These are phyloP conservation scores for Arbacia lixula DNA, from an alignment of 53 echinoderm and acorn worm genomes.

Conservation along the genomic window DNA sequence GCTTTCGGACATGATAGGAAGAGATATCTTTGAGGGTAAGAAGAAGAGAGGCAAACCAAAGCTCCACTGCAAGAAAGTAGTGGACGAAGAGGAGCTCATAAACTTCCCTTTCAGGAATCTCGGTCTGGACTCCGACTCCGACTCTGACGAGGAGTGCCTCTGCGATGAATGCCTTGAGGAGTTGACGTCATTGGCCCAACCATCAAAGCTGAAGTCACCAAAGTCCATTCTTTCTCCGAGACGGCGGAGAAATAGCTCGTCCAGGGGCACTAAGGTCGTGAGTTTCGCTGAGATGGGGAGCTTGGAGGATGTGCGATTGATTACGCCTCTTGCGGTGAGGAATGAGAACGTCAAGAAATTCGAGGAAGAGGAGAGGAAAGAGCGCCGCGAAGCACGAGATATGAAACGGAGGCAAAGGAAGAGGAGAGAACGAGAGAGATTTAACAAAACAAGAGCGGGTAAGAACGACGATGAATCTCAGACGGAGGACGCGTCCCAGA, in stretches of 20 bases:
- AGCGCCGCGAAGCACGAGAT: not conserved
- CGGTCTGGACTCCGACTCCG: not conserved
- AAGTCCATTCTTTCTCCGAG: constrained; percentile 36
- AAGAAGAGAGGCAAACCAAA: not conserved
- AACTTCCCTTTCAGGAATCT: constrained; percentile 16
- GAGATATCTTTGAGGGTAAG: not conserved
- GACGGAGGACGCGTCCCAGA: not conserved
- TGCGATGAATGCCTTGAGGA: constrained; percentile 19
- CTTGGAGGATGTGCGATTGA: constrained; percentile 28
- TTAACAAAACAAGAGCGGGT: too few relatives aligned
- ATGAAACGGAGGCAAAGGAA: constrained; percentile 17
- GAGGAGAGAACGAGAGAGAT: constrained; percentile 8
- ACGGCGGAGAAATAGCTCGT: not conserved
- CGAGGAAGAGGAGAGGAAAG: constrained; percentile 19
- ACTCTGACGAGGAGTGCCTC: constrained; percentile 32
- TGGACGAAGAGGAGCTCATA: not conserved
- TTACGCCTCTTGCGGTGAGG: constrained; percentile 29
- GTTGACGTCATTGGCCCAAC: not conserved
- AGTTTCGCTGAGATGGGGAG: constrained; percentile 11
- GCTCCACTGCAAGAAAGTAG: not conserved
- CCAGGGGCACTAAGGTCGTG: constrained; percentile 31
- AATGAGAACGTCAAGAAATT: constrained; percentile 24
- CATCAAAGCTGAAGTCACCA: not conserved
- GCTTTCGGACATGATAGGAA: constrained; percentile 1
- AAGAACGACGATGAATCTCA: not conserved